phyloP scores from a whole-genome alignment of 2,797 vertebrate species.

The Caiman crocodilus region DNA sequence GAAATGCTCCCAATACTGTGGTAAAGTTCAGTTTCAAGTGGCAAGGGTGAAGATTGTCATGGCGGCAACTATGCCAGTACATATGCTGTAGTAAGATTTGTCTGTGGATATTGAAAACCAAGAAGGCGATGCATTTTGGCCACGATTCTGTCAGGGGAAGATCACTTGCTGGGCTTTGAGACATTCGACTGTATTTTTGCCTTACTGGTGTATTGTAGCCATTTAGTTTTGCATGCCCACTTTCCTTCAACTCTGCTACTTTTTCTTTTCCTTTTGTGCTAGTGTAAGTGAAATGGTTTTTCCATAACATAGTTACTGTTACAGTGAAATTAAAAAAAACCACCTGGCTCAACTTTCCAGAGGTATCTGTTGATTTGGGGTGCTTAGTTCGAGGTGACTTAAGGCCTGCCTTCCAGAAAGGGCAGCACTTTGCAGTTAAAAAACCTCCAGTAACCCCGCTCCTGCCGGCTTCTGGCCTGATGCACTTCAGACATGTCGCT shows the following conservation, averaged over 20 bases:
- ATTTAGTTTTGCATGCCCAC: neutral
- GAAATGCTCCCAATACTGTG: neutral
- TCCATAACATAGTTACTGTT: neutral
- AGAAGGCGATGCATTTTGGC: neutral
- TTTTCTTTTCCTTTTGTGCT: neutral
- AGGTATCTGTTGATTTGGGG: neutral
- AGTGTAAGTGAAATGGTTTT: neutral
- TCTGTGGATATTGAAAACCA: neutral
- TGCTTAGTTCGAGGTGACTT: neutral
- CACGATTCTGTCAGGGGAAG: neutral
- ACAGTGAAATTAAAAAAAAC: neutral
- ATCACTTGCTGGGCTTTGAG: neutral
- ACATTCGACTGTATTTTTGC: neutral
- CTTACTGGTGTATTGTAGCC: neutral
- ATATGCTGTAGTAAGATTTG: neutral
- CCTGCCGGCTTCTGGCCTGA: too few species aligned
- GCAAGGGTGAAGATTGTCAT: neutral
- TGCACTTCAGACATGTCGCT: too few species aligned
- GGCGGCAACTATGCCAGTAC: neutral
- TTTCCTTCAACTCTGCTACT: neutral
- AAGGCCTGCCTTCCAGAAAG: fast-evolving
- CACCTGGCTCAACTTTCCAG: neutral
- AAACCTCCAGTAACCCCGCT: too few species aligned
- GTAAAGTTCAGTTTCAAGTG: neutral
- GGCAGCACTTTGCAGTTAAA: too few species aligned